These are phyloP conservation scores for Leptopilina syphax DNA, from an alignment of 2,888 invertebrate genomes.

Conservation along the genomic window DNA sequence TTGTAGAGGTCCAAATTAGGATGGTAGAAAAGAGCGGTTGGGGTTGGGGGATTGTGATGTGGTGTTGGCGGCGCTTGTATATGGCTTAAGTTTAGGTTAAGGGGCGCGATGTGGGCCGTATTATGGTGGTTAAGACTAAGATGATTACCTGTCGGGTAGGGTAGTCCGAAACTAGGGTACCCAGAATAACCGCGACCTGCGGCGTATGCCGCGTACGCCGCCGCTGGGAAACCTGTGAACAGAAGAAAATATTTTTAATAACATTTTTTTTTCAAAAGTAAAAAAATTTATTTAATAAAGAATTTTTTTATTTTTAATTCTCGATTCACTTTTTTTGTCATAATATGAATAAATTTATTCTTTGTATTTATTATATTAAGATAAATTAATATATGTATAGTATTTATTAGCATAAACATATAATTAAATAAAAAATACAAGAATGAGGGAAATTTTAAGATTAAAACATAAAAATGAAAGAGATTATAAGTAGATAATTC, in stretches of 20 bases:
- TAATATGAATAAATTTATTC: too few relatives aligned
- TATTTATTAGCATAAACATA: too few relatives aligned
- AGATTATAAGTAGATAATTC: too few relatives aligned
- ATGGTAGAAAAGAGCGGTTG: slow-evolving; percentile 80
- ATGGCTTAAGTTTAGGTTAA: slow-evolving; percentile 77
- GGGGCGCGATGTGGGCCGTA: slow-evolving; percentile 75
- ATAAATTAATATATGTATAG: too few relatives aligned
- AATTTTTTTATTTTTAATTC: too few relatives aligned
- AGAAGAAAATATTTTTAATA: slow-evolving; percentile 53
- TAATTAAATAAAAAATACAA: too few relatives aligned
- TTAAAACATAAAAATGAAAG: too few relatives aligned
- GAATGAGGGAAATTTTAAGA: too few relatives aligned
- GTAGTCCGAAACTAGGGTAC: slow-evolving; percentile 98
- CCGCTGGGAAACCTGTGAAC: slow-evolving; percentile 92
- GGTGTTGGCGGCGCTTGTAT: slow-evolving; percentile 78
- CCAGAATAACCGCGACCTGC: slow-evolving; percentile 97
- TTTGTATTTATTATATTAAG: too few relatives aligned
- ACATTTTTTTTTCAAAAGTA: too few relatives aligned
- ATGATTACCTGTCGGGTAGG: slow-evolving; percentile 97
- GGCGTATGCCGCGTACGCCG: slow-evolving; percentile 96
- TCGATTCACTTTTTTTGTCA: too few relatives aligned
- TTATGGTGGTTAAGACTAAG: slow-evolving; percentile 84
- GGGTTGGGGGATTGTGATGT: slow-evolving; percentile 81
- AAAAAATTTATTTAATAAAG: too few relatives aligned
- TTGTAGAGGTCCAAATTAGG: slow-evolving; percentile 76